Base-by-base conservation (phyloP, 1,140 invertebrate species). In the Geopemphigus sp. region DNA sequence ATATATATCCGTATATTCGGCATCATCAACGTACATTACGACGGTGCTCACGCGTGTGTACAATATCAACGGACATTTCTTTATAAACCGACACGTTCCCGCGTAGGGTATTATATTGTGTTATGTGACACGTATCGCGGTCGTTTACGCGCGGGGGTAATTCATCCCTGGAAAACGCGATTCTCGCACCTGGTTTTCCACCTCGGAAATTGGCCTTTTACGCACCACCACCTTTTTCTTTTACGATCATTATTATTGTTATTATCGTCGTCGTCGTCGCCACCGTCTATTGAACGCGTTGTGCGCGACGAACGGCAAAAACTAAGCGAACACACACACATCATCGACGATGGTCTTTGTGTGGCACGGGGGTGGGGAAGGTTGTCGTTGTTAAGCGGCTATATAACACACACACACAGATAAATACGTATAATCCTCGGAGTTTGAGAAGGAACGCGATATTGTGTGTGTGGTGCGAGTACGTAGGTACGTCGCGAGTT, bases 201-300 rank as follows among this genome's bases (percentile, higher is more conserved):
- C 32, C 54, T 59, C 22, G 74, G 74, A 63, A 78, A 78, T 63
- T 78, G 32, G 57, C 57, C 74, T 63, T 78, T 70, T 72, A 78
- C 74, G 57, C 74, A 78, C 74, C 74, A 61, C 57, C 74, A 61
- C 57, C 39, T 78, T 76, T 56, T 73, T 14, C 19, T 54, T 73
- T 73, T 73, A 73, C 26, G 70, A 54, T 54, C 56, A 56, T 57
- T 57, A 12, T 50, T 14, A 8, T 59, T 59, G 26, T 59, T 59
- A 59, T 59, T 26, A 59, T 59, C n/a, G 15, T 59, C 53, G 53
- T 54, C 4, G 26, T 78, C 32, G 32, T n/a, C n/a, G n/a, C n/a
- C n/a, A n/a, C n/a, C 74, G 74, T 57, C 74, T 5, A 76, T 56
- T 59, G 59, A 76, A 76, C 73, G 29, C 73, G 54, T 61, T 76